Evolutionary conservation across 2,888 invertebrate genomes (phyloP).

Genomic region (Philereme vetulata): DNA sequence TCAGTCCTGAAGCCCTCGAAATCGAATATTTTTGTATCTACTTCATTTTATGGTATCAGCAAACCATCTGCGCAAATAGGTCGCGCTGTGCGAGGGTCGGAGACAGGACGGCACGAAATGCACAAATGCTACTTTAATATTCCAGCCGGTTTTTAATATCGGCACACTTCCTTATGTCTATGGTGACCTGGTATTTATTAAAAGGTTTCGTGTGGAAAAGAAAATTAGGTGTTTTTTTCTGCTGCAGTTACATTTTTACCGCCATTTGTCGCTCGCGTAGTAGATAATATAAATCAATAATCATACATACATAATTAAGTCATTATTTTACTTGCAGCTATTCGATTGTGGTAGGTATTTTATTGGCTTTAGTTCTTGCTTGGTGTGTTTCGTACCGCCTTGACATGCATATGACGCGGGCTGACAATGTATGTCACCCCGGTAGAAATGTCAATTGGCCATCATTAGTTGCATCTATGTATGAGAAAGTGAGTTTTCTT

Average conservation of each 20-base stretch:
- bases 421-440: no score
- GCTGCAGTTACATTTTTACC: not conserved
- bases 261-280: no score
- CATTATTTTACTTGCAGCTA: no score
- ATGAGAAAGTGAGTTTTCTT: no score
- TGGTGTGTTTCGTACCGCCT: no score
- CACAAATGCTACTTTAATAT: slow-evolving; percentile 29
- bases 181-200: slow-evolving; percentile 10
- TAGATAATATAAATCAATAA: no score
- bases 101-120: slow-evolving; percentile 15
- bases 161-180: slow-evolving; percentile 21
- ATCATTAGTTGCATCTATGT: no score
- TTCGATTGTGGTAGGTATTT: no score
- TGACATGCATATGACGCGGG: no score
- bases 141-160: slow-evolving; percentile 25
- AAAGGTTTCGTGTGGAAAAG: not conserved
- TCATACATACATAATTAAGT: no score
- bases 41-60: slow-evolving; percentile 31
- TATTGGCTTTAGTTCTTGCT: no score
- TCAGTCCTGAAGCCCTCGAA: slow-evolving; percentile 10
- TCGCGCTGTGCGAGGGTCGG: slow-evolving; percentile 16
- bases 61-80: slow-evolving; percentile 33
- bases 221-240: not conserved
- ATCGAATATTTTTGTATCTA: slow-evolving; percentile 24
- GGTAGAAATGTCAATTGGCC: no score